These are phyloP conservation scores for Leptinotarsa tumamoca DNA, from an alignment of 2,888 invertebrate genomes.

Conservation along the genomic window DNA sequence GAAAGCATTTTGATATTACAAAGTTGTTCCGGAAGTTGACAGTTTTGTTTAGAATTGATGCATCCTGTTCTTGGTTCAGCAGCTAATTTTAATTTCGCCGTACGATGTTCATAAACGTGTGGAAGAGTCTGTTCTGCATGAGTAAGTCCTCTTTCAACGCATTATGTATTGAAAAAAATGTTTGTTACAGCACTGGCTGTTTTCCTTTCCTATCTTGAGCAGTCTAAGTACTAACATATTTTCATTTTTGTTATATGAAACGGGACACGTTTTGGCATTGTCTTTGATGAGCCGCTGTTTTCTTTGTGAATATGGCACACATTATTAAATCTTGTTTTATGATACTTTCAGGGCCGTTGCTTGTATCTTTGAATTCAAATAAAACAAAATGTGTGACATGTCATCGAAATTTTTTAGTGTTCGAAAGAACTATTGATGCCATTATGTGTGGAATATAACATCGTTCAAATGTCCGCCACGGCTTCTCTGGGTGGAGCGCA, in stretches of 20 bases:
- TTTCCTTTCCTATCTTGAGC: neutral
- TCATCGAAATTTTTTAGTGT: too few relatives aligned
- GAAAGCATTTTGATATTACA: neutral
- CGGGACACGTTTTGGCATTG: neutral
- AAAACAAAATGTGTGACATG: too few relatives aligned
- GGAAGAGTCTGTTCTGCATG: neutral
- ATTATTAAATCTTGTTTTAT: too few relatives aligned
- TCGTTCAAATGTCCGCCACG: too few relatives aligned
- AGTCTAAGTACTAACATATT: neutral
- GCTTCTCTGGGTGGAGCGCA: too few relatives aligned
- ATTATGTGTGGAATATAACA: too few relatives aligned
- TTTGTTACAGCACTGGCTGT: neutral
- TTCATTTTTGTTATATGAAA: neutral
- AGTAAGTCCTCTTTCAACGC: neutral
- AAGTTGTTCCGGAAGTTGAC: slow-evolving; percentile 12
- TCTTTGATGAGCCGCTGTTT: neutral
- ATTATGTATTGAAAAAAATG: neutral
- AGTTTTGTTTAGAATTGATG: slow-evolving; percentile 18
- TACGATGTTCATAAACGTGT: slow-evolving; percentile 1
- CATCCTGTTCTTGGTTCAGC: slow-evolving; percentile 15
- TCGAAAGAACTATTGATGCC: too few relatives aligned
- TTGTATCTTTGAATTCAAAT: too few relatives aligned
- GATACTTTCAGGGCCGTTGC: too few relatives aligned
- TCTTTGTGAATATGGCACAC: neutral
- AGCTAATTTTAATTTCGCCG: slow-evolving; percentile 15